These are phyloP conservation scores for Calcarius lapponicus DNA, from an alignment of 2,797 vertebrate species.

Conservation along the genomic window DNA sequence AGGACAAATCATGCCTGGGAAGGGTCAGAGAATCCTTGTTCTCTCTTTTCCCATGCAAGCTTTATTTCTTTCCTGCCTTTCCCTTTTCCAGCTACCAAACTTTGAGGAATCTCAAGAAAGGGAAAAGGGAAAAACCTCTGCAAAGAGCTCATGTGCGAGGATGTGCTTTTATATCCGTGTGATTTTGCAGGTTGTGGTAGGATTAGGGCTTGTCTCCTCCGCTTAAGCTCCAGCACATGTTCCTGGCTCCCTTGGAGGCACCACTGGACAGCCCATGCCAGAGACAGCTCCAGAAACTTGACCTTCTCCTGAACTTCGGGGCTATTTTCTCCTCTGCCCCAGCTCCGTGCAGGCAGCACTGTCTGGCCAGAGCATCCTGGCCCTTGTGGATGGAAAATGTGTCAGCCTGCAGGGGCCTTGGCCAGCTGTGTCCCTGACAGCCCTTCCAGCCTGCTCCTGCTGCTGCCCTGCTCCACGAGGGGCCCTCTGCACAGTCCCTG, in stretches of 20 bases:
- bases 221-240: not conserved
- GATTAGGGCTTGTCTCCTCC: not conserved
- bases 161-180: not conserved
- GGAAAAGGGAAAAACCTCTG: not conserved
- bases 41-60: not conserved
- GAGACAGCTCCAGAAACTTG: not conserved
- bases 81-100: not conserved
- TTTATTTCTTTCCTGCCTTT: not conserved
- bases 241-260: slow-evolving; percentile 10
- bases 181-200: not conserved
- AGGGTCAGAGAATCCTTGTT: not conserved
- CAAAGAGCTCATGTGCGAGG: not conserved
- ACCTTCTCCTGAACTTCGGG: not conserved
- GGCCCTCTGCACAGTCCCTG: not conserved
- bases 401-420: not conserved
- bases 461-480: not conserved
- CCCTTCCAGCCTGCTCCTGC: not conserved
- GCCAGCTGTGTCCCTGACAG: slow-evolving; percentile 12
- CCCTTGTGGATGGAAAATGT: slow-evolving; percentile 31
- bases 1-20: not conserved
- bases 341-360: slow-evolving; percentile 9
- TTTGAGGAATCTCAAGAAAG: not conserved
- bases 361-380: slow-evolving; percentile 38
- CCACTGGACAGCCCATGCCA: not conserved
- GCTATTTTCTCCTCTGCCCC: not conserved